Conservation (phyloP, 1,140 invertebrate genomes). For the Odontomachus brunneus region DNA sequence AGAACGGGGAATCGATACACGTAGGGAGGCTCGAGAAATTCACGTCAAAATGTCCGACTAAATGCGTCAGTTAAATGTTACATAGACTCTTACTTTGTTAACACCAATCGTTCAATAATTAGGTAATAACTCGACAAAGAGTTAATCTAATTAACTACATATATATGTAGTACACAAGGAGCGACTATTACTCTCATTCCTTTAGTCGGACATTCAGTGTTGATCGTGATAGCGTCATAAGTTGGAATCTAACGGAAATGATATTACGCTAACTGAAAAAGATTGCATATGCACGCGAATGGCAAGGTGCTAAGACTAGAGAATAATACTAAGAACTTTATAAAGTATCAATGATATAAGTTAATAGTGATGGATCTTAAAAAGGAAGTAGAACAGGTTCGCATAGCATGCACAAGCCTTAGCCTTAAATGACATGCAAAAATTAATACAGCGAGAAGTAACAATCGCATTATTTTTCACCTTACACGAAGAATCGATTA, state of each 20-base stretch:
- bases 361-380: slow-evolving; percentile 45
- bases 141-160: not conserved
- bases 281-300: slow-evolving; percentile 8
- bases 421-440: slow-evolving; percentile 71
- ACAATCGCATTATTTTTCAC: slow-evolving; percentile 47
- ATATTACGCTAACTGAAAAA: not conserved
- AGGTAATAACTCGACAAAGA: not conserved
- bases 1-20: slow-evolving; percentile 2
- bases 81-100: not conserved
- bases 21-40: slow-evolving; percentile 30
- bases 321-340: not conserved
- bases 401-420: slow-evolving; percentile 71
- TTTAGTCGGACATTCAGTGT: slow-evolving; percentile 3
- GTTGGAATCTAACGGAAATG: not conserved
- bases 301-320: not conserved
- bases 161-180: not conserved
- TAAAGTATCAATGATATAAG: slow-evolving; percentile 10
- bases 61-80: not conserved
- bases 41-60: not conserved
- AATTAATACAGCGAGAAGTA: slow-evolving; percentile 62
- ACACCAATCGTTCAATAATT: not conserved
- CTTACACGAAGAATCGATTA: slow-evolving; percentile 25
- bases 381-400: slow-evolving; percentile 59
- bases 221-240: not conserved
- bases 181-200: not conserved